Evolutionary conservation across 2,113 vertebrate genomes (phyloP), one percentile per base, ranked within the genome.

Genomic region (Kryptolebias marmoratus): DNA sequence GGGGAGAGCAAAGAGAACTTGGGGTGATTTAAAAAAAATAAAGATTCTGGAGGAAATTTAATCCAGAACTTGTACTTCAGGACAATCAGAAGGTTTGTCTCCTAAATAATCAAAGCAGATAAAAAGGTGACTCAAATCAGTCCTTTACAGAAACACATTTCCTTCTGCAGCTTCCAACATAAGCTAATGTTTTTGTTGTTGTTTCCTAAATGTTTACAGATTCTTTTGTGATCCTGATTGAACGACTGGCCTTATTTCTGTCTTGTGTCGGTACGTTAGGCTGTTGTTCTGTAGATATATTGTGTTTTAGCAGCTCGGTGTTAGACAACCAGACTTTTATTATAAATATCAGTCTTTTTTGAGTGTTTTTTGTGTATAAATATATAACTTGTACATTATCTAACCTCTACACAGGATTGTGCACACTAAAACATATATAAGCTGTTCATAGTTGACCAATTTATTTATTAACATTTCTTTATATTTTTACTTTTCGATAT

Each of bases 101-200:
- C 36, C 36, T 36, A 42, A 1, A 8, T 42, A 7, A 50, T 18
- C 7, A 52, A 1, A 52, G 7, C 50, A 22, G 50, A 22, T 7
- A 22, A 11, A 52, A 52, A 22, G 7, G 6, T 8, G n/a, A 32
- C 9, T 50, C 5, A 4, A 8, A 75, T 14, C 28, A 16, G 31
- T 16, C 0, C 11, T 15, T 44, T 28, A 61, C 14, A 27, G 2
- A 68, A 32, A 11, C 49, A 15, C 63, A 53, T 30, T 11, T 79
- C 32, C 60, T 48, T 73, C 11, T 76, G n/a, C 2, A 54, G 48
- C 53, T 47, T 44, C 9, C 12, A 52, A 22, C 28, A 67, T n/a
- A 16, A 64, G 11, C 47, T 48, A 18, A 36, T 75, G 81, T 81
- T 87, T 82, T 90, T 88, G 84, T 84, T 91, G 87, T 90, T 90